Conservation (phyloP, 2,888 invertebrate species). For the Rambutsinella grinnellia region DNA sequence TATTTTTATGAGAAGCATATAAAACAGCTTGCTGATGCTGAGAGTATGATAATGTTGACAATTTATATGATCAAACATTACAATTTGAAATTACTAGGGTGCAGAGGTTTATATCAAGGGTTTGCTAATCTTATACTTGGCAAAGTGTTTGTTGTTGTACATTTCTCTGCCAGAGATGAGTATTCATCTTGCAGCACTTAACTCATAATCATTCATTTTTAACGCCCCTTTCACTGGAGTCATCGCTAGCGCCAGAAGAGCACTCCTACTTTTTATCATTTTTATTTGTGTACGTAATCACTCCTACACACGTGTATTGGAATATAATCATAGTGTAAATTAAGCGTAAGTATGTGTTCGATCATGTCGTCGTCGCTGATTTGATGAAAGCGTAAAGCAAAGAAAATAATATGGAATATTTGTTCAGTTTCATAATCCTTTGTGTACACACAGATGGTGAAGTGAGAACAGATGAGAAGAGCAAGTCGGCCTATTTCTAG, state of each 20-base stretch:
- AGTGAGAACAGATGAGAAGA: not conserved
- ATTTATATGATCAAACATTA: not conserved
- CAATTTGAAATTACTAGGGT: not conserved
- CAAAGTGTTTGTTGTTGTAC: no score
- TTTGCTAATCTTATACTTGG: no score
- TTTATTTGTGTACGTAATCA: no score
- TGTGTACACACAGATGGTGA: not conserved
- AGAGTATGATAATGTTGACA: not conserved
- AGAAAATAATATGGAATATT: no score
- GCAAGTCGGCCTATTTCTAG: not conserved
- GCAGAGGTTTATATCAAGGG: no score
- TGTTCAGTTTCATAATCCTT: not conserved
- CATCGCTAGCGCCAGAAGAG: not conserved
- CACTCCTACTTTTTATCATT: not conserved
- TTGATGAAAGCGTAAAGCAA: no score
- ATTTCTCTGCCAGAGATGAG: not conserved
- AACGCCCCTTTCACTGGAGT: constrained; percentile 44
- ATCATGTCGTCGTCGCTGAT: no score
- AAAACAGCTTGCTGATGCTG: not conserved
- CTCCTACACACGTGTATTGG: not conserved
- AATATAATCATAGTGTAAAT: not conserved
- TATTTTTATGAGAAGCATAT: not conserved
- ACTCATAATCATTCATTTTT: constrained; percentile 42
- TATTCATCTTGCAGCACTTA: constrained; percentile 14
- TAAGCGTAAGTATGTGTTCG: not conserved